Evolutionary conservation across 2,113 vertebrate genomes (phyloP).

Genomic region (Hystrix cristata): DNA sequence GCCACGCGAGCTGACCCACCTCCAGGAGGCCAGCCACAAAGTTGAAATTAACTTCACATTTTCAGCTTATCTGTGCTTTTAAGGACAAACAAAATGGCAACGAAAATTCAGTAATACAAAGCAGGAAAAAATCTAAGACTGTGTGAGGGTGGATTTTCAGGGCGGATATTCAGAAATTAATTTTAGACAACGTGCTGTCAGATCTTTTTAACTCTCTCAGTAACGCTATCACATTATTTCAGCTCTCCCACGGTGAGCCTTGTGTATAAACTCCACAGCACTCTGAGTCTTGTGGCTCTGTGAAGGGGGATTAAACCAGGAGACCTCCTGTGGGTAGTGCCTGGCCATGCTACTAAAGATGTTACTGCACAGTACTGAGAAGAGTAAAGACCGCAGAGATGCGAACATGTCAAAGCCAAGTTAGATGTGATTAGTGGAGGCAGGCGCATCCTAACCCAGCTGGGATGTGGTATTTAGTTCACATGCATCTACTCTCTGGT

Average conservation of each 20-base stretch:
- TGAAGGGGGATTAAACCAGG: not conserved
- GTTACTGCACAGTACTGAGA: not conserved
- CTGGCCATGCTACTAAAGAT: not conserved
- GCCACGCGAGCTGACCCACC: not conserved
- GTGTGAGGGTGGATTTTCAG: not conserved
- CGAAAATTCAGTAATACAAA: not conserved
- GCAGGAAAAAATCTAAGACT: not conserved
- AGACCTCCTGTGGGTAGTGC: not conserved
- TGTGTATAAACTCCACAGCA: not conserved
- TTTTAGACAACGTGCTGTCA: not conserved
- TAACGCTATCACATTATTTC: not conserved
- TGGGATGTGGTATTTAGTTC: not conserved
- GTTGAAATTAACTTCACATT: slow-evolving; percentile 12
- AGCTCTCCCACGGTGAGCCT: not conserved
- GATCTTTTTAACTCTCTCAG: not conserved
- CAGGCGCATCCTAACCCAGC: not conserved
- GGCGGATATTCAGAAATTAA: not conserved
- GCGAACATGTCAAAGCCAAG: not conserved
- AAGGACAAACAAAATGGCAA: not conserved
- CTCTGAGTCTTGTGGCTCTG: not conserved
- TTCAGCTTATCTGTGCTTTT: not conserved
- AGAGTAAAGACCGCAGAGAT: not conserved
- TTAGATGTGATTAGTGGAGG: not conserved
- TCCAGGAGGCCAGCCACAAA: not conserved
- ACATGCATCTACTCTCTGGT: too few species aligned